Percentiles rank a stretch among this genome's conserved stretches.
These are phyloP conservation scores for Eristalis arbustorum DNA, from an alignment of 2,888 invertebrate genomes.

Conservation along the genomic window DNA sequence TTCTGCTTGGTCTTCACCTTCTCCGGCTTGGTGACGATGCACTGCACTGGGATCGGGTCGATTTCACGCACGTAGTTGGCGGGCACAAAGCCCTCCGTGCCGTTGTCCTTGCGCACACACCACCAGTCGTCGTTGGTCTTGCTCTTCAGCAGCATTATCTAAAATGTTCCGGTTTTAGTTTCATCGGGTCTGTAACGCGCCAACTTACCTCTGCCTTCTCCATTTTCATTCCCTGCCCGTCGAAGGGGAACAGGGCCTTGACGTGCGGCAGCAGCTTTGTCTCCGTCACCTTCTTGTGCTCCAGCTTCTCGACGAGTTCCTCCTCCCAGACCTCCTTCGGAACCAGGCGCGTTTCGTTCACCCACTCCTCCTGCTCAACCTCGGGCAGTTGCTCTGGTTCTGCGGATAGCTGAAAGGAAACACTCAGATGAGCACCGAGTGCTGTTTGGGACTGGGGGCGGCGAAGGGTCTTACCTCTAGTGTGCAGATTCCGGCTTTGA, in stretches of 20 bases:
- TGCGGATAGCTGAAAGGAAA: constrained; percentile 79
- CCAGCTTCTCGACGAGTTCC: constrained; percentile 91
- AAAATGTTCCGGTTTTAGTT: background rate
- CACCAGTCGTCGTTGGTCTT: constrained; percentile 99
- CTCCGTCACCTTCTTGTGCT: constrained; percentile 92
- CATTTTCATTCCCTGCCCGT: constrained; percentile 95
- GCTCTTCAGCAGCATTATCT: constrained; percentile 92
- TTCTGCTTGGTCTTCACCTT: constrained; percentile 91
- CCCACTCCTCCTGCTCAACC: constrained; percentile 87
- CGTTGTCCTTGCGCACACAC: constrained; percentile 96
- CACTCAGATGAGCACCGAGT: background rate
- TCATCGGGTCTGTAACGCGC: no score
- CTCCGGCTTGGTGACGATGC: constrained; percentile 92
- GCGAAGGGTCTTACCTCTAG: constrained; percentile 75
- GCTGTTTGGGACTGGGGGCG: background rate
- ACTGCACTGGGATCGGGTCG: constrained; percentile 90
- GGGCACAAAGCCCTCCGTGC: constrained; percentile 97
- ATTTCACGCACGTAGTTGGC: constrained; percentile 97
- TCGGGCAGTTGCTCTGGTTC: constrained; percentile 84
- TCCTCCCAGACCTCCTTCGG: constrained; percentile 97
- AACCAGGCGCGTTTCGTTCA: constrained; percentile 89
- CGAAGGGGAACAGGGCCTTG: constrained; percentile 92
- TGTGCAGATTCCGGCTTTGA: constrained; percentile 87
- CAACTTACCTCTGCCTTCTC: constrained; percentile 88
- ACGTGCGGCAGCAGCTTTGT: constrained; percentile 93